Percentiles rank a stretch among this genome's conserved stretches.
Evolutionary conservation across 2,888 invertebrate species (phyloP).

Genomic region (Perizoma flavofasciatum): DNA sequence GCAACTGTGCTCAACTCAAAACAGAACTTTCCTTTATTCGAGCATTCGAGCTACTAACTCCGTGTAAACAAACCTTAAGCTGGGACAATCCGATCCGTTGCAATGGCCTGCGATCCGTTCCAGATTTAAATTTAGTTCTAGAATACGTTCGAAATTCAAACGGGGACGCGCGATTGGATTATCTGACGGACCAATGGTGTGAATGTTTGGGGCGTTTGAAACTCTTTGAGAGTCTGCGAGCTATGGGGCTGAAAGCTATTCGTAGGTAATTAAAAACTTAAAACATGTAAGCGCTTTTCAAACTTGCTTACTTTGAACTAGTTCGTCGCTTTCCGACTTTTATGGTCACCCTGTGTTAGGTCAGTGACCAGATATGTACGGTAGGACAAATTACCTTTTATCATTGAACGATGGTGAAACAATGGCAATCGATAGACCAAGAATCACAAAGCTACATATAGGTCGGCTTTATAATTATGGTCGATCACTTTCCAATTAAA

Average conservation of each 20-base stretch:
- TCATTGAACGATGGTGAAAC: no score
- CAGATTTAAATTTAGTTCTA: slow-evolving; percentile 44
- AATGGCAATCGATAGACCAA: no score
- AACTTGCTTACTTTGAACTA: no score
- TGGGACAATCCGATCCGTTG: slow-evolving; percentile 35
- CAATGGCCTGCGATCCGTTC: slow-evolving; percentile 34
- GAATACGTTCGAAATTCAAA: slow-evolving; percentile 47
- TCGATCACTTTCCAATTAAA: no score
- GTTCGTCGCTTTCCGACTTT: no score
- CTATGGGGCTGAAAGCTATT: slow-evolving; percentile 3
- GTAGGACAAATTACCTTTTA: no score
- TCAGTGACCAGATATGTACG: no score
- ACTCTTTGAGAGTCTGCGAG: slow-evolving; percentile 15
- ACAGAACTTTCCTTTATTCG: slow-evolving; percentile 17
- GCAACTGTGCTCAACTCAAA: slow-evolving; percentile 23
- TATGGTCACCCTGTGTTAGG: no score
- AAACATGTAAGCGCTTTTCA: no score
- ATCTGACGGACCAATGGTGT: slow-evolving; percentile 34
- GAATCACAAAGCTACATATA: no score
- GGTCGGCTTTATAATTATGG: no score
- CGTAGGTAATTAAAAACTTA: no score
- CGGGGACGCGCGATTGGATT: slow-evolving; percentile 45
- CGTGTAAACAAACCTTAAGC: slow-evolving; percentile 35
- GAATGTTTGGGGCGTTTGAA: slow-evolving; percentile 17
- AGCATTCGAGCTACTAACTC: slow-evolving; percentile 27